Evolutionary conservation across 2,113 vertebrate genomes (phyloP).

Genomic region (Abramis brama): DNA sequence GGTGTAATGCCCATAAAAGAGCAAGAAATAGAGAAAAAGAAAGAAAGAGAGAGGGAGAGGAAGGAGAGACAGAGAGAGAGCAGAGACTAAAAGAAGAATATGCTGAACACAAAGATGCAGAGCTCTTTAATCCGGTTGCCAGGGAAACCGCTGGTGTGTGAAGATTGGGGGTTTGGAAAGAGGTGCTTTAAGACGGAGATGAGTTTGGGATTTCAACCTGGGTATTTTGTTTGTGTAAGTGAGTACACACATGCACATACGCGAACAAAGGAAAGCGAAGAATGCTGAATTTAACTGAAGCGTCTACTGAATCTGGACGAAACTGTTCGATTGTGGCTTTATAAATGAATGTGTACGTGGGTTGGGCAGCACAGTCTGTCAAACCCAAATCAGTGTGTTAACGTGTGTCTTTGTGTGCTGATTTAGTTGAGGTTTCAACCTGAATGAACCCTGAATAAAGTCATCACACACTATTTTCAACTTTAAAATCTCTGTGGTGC

Average conservation of each 20-base stretch:
- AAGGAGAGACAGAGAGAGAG: not conserved
- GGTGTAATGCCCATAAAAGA: slow-evolving; percentile 23
- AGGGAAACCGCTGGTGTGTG: slow-evolving; percentile 60
- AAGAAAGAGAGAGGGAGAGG: slow-evolving; percentile 2
- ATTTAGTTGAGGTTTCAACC: not conserved
- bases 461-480: not conserved
- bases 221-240: slow-evolving; percentile 46
- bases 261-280: not conserved
- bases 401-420: not conserved
- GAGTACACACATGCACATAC: slow-evolving; percentile 12
- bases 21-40: slow-evolving; percentile 20
- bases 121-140: slow-evolving; percentile 63
- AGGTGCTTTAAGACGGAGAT: slow-evolving; percentile 44
- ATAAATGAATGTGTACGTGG: slow-evolving; percentile 10
- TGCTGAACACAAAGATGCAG: slow-evolving; percentile 56
- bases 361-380: not conserved
- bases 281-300: not conserved
- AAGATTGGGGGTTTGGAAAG: slow-evolving; percentile 45
- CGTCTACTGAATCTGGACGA: slow-evolving; percentile 1
- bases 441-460: not conserved
- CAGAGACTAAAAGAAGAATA: slow-evolving; percentile 55
- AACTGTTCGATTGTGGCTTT: not conserved
- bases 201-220: slow-evolving; percentile 38
- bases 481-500: not conserved
- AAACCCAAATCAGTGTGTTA: not conserved